A percentile compares a stretch with the other conserved stretches of the same genome.
phyloP scores from a whole-genome alignment of 1,140 invertebrate species.

The Atta colombica region DNA sequence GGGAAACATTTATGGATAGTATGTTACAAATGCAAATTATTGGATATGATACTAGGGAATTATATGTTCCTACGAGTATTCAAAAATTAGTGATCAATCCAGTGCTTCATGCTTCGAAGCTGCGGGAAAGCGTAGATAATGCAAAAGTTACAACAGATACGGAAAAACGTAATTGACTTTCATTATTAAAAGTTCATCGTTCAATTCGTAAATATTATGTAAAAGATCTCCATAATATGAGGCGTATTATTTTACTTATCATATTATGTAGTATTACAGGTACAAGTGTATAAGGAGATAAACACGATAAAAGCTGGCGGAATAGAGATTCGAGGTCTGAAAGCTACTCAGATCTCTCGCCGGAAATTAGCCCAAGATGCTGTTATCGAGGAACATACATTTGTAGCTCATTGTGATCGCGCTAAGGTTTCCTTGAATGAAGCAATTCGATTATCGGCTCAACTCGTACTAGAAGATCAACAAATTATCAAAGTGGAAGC shows the following conservation, averaged over 20 bases:
- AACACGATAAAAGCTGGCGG: too few relatives aligned
- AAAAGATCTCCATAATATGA: too few relatives aligned
- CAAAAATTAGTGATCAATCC: slow-evolving; percentile 93
- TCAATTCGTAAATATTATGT: too few relatives aligned
- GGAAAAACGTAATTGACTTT: slow-evolving; percentile 60
- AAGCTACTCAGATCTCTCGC: too few relatives aligned
- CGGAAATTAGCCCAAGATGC: slow-evolving; percentile 67
- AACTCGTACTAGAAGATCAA: slow-evolving; percentile 90
- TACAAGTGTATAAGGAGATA: too few relatives aligned
- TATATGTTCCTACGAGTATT: slow-evolving; percentile 95
- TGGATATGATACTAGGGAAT: slow-evolving; percentile 89
- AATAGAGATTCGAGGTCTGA: too few relatives aligned
- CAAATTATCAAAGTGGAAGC: slow-evolving; percentile 85
- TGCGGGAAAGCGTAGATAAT: slow-evolving; percentile 67
- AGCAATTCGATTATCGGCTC: too few relatives aligned
- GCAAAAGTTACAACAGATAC: slow-evolving; percentile 78
- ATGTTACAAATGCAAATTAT: slow-evolving; percentile 96
- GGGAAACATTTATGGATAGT: slow-evolving; percentile 97
- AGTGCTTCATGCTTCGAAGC: slow-evolving; percentile 87
- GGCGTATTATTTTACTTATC: too few relatives aligned
- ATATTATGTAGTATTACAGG: too few relatives aligned
- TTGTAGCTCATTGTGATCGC: slow-evolving; percentile 79
- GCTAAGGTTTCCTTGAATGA: too few relatives aligned
- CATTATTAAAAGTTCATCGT: too few relatives aligned
- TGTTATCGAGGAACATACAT: slow-evolving; percentile 91